Evolutionary conservation across 2,113 vertebrate species (phyloP).

Genomic region (Xiphophorus couchianus): DNA sequence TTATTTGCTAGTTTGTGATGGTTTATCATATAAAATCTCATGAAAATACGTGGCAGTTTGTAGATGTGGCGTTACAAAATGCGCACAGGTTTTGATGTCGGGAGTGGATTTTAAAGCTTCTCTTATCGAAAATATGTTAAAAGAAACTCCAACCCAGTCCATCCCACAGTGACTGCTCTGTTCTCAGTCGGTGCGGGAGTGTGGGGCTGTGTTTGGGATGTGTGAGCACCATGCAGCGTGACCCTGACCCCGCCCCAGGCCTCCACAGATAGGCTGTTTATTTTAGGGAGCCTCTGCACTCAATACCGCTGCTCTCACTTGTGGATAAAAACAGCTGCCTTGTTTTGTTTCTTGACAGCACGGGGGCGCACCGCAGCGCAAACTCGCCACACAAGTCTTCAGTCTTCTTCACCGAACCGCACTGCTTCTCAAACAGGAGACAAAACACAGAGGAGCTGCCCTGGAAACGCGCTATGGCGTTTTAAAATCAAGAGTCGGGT

Average conservation of each 20-base stretch:
- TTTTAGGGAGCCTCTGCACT: conserved; percentile 72
- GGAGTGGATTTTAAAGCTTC: background rate
- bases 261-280: conserved; percentile 68
- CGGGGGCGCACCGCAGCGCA: conserved; percentile 6
- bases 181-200: conserved; percentile 16
- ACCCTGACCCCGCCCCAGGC: conserved; percentile 52
- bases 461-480: background rate
- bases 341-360: conserved; percentile 54
- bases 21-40: background rate
- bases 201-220: conserved; percentile 43
- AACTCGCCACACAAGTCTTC: background rate
- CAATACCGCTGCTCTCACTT: conserved; percentile 53
- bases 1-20: background rate
- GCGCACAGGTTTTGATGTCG: too few species aligned
- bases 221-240: conserved; percentile 48
- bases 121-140: background rate
- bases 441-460: background rate
- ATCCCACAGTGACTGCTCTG: background rate
- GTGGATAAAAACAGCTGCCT: conserved; percentile 72
- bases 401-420: background rate
- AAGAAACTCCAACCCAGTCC: background rate
- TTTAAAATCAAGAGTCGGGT: too few species aligned
- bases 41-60: background rate
- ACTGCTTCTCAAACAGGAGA: background rate
- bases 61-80: too few species aligned